phyloP scores from a whole-genome alignment of 2,888 invertebrate species.

The Shargacucullia verbasci region DNA sequence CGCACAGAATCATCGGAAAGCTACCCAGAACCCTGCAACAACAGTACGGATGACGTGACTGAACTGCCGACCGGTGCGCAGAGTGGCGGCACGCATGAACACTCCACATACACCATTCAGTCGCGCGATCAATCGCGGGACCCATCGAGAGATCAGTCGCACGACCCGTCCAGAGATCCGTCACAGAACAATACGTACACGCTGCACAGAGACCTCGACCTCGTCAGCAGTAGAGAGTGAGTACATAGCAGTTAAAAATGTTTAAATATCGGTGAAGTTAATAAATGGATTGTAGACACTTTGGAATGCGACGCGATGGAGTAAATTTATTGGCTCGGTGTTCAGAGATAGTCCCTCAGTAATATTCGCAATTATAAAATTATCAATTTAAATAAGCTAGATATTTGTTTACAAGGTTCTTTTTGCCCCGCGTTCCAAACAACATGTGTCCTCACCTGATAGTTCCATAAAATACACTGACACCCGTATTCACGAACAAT shows the following conservation, averaged over 20 bases:
- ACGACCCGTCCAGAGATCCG: constrained; percentile 57
- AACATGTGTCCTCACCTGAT: no score
- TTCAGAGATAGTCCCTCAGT: no score
- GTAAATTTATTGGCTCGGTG: no score
- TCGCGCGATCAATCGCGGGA: constrained; percentile 61
- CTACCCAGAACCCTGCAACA: constrained; percentile 85
- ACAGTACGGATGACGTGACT: constrained; percentile 79
- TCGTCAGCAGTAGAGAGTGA: constrained; percentile 78
- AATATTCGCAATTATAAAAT: no score
- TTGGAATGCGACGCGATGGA: no score
- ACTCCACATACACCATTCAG: constrained; percentile 72
- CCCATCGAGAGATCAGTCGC: constrained; percentile 57
- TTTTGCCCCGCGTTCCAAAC: no score
- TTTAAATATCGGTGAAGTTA: no score
- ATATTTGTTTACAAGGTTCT: no score
- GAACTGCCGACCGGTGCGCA: constrained; percentile 72
- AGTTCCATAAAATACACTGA: no score
- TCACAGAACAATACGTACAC: constrained; percentile 73
- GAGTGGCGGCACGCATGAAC: constrained; percentile 55
- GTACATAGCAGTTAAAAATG: constrained; percentile 45
- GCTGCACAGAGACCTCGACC: constrained; percentile 70
- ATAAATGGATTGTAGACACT: no score
- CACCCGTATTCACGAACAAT: no score
- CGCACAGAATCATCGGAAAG: constrained; percentile 83
- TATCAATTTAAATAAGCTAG: no score